These are phyloP conservation scores for Hofmannophila pseudospretella DNA, from an alignment of 2,888 invertebrate genomes.

Conservation along the genomic window DNA sequence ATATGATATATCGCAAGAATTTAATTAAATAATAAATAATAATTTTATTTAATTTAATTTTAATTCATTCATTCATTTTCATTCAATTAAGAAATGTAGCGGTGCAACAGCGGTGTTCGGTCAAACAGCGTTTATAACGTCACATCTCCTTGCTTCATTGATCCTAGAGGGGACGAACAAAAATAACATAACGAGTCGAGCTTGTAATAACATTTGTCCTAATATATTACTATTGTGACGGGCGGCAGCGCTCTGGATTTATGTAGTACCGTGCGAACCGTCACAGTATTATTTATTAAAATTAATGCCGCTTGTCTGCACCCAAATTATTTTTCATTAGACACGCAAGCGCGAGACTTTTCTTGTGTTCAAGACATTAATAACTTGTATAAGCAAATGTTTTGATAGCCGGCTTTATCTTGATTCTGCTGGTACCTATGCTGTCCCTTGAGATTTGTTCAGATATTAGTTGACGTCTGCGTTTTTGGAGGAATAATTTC, in stretches of 20 bases:
- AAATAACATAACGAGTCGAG: slow-evolving; percentile 70
- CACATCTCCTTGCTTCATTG: neutral
- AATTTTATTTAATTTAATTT: no score
- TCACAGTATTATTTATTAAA: slow-evolving; percentile 68
- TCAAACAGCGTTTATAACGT: neutral
- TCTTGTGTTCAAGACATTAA: slow-evolving; percentile 40
- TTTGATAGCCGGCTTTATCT: slow-evolving; percentile 38
- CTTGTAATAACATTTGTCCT: slow-evolving; percentile 76
- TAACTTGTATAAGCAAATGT: slow-evolving; percentile 47
- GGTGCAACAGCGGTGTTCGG: no score
- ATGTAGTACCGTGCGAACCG: slow-evolving; percentile 65
- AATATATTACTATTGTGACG: slow-evolving; percentile 75
- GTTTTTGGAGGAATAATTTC: no score
- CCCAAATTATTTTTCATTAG: slow-evolving; percentile 64
- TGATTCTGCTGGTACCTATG: slow-evolving; percentile 1
- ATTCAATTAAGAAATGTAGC: no score
- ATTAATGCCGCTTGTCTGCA: slow-evolving; percentile 63
- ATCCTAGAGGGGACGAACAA: slow-evolving; percentile 43
- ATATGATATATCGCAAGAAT: no score
- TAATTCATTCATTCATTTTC: no score
- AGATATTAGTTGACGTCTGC: no score
- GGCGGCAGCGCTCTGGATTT: slow-evolving; percentile 59
- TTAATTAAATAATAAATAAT: no score
- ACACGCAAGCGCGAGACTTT: slow-evolving; percentile 37
- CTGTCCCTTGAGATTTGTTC: no score